Conservation (phyloP, 53 echinoderm and acorn worm species). For the Pentamera pediparva region DNA sequence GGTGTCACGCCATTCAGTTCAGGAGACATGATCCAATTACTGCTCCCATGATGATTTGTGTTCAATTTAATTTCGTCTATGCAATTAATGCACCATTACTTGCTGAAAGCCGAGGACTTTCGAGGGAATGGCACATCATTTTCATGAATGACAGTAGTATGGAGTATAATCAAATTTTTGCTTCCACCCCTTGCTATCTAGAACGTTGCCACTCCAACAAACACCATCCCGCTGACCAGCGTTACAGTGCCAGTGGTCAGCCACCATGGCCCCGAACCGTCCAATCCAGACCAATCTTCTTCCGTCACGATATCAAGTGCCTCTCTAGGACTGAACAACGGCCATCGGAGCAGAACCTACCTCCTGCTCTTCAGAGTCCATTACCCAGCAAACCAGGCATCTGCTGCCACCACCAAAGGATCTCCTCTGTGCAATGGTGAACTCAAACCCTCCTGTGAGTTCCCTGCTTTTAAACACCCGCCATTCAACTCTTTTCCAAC, state of each 20-base stretch:
- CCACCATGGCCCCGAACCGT: conserved; percentile 1
- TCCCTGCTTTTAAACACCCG: no score
- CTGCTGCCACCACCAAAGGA: neutral
- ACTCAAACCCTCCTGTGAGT: conserved; percentile 21
- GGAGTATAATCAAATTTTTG: no score
- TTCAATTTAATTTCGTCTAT: no score
- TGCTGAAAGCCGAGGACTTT: no score
- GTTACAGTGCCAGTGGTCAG: conserved; percentile 33
- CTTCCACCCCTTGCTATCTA: neutral
- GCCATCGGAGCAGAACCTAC: conserved; percentile 83
- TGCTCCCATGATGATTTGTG: no score
- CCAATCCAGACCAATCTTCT: neutral
- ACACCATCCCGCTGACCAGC: conserved; percentile 29
- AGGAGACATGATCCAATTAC: no score
- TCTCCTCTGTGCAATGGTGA: conserved; percentile 68
- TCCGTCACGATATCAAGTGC: conserved; percentile 38
- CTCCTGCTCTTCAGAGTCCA: conserved; percentile 66
- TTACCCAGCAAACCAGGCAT: conserved; percentile 33
- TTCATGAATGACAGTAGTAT: no score
- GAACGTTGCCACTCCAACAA: conserved; percentile 35
- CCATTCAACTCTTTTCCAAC: no score
- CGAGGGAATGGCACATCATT: no score
- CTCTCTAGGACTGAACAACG: conserved; percentile 54
- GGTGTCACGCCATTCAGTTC: no score
- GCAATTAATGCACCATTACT: no score